Base-by-base conservation (phyloP, 64 coral and sea anemone genomes). In the Porites australiensis region DNA sequence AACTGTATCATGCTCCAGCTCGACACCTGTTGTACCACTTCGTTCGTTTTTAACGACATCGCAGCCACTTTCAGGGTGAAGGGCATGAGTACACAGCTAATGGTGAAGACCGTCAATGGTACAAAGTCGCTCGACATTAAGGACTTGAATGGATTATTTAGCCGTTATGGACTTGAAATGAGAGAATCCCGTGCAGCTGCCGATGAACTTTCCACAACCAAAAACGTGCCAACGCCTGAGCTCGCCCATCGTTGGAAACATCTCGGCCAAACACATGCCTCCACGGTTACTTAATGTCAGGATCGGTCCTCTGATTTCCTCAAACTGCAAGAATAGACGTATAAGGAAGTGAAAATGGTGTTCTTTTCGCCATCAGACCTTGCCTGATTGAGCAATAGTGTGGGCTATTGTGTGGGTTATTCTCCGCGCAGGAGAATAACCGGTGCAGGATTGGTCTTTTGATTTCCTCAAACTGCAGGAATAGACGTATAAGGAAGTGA, bases 21-120 rank as follows among this genome's bases (percentile, higher is more conserved):
- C 8, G 73, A 88, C 57, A 59, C 8, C 45, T 93, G 92, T 50
- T 89, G 92, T 59, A 74, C 77, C 22, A 67, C 45, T 20, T 82
- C 77, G 2, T 94, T 94, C 50, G 79, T 93, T 69, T 22, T 72
- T n/a, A 43, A 79, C 45, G 83, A 93, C 23, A 22, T 93, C 3
- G 16, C 4, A 13, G n/a, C 79, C 8, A 46, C 59, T 14, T 79
- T 94, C 37, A 43, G 53, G 16, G 57, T 83, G 13, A 64, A 82
- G 9, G 92, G 92, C 15, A 19, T 49, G 15, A 74, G 62, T 5
- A 82, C 86, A 4, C 57, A 72, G 69, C 22, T 94, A 27, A 73
- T 63, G 70, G 77, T 94, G n/a, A 94, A 63, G 27, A 93, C 84
- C 60, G 44, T 93, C 13, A 93, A 87, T 19, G 83, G 84, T 21